Conservation (phyloP, 2,797 vertebrate species). For the Malurus splendens region DNA sequence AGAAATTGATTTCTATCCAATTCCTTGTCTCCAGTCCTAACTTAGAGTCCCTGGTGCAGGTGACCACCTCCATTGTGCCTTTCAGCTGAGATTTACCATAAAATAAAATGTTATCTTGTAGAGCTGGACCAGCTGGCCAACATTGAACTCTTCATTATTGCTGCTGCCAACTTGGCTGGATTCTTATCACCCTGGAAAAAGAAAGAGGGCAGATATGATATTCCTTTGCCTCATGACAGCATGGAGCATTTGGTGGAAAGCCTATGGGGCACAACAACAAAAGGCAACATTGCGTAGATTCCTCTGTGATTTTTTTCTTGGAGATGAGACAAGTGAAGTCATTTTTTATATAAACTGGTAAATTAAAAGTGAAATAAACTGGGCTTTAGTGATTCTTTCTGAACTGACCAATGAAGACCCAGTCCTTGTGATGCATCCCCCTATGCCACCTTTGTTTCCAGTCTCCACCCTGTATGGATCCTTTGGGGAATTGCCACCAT, state of each 20-base stretch:
- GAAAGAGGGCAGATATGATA: not conserved
- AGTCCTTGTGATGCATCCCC: not conserved
- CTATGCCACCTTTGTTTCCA: not conserved
- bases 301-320: not conserved
- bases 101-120: not conserved
- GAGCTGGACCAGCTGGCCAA: not conserved
- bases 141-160: not conserved
- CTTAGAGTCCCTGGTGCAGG: not conserved
- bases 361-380: not conserved
- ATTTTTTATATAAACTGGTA: not conserved
- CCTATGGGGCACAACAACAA: not conserved
- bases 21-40: not conserved
- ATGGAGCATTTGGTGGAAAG: not conserved
- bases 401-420: not conserved
- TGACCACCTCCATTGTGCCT: not conserved
- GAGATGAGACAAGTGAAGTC: not conserved
- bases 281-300: not conserved
- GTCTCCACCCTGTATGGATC: not conserved
- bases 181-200: not conserved
- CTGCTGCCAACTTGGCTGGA: not conserved
- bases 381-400: not conserved
- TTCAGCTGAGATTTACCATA: not conserved
- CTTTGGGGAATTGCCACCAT: not conserved
- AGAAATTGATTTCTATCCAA: not conserved
- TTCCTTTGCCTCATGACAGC: not conserved